phyloP scores from a whole-genome alignment of 2,888 invertebrate species.

The Oscheius myriophilus region DNA sequence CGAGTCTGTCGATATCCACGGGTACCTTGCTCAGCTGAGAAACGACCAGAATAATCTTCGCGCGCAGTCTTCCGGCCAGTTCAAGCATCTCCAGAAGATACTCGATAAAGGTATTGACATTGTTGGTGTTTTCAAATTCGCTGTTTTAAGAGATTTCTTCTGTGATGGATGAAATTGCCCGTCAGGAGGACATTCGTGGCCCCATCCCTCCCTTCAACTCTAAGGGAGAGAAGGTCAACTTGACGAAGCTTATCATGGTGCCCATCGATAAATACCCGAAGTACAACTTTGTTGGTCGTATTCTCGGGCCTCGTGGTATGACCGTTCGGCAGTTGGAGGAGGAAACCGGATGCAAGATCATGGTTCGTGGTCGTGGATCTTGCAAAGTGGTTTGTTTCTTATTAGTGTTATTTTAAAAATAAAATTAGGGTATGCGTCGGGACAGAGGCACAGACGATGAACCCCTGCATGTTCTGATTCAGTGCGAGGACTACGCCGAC shows the following conservation, averaged over 20 bases:
- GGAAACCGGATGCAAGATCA: conserved; percentile 99
- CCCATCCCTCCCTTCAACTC: conserved; percentile 5
- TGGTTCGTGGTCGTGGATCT: conserved; percentile 85
- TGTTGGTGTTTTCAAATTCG: neutral
- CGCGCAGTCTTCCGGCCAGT: conserved; percentile 11
- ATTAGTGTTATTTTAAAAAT: neutral
- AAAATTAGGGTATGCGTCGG: conserved; percentile 76
- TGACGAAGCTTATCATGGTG: conserved; percentile 98
- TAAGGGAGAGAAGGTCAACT: conserved; percentile 78
- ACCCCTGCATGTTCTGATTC: conserved; percentile 94
- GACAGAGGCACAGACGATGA: conserved; percentile 86
- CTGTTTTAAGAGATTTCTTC: conserved; percentile 14
- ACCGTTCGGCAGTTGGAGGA: conserved; percentile 99
- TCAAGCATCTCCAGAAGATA: conserved; percentile 17
- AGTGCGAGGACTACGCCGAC: conserved; percentile 95
- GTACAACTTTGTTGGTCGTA: conserved; percentile 99
- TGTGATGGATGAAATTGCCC: neutral
- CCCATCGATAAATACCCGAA: conserved; percentile 99
- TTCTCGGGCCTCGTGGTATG: conserved; percentile 98
- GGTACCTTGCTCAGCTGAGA: conserved; percentile 15
- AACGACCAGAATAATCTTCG: conserved; percentile 9
- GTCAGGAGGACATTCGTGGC: neutral
- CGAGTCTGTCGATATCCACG: neutral
- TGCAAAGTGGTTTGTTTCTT: conserved; percentile 24
- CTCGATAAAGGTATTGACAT: conserved; percentile 22